Base-by-base conservation (phyloP, 2,888 invertebrate genomes). In the Sericinus montela region DNA sequence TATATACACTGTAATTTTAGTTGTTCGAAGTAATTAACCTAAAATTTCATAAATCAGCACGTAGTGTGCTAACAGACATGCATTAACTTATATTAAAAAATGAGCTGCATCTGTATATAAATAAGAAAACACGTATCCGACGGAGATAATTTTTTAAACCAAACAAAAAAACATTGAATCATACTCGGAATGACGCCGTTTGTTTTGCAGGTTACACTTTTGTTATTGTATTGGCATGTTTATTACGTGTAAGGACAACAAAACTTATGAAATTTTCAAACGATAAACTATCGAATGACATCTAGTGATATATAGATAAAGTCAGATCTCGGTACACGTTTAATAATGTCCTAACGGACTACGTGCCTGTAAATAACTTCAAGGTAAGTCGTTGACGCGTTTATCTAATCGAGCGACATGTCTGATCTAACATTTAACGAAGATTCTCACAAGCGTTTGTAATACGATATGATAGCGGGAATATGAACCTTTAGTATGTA, bases 391-490 rank as follows among this genome's bases (percentile, higher is more conserved):
- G 43, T 34, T 38, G 51, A 45, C 48, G 52, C 40, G 56, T 60
- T 65, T 70, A 69, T 71, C 70, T 67, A 60, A 70, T 69, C 67
- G 56, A 60, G 58, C 45, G 57, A 60, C 62, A 13, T 28, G 37
- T 41, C 39, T 43, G 63, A 58, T 67, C 58, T 53, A 56, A 59
- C 65, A 66, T 66, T 61, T 56, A 53, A 51, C 39, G 36, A 58
- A 61, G 48, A 62, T 69, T 78, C 74, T 71, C 75, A 75, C 73
- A 72, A 68, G 62, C 59, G 53, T 60, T 56, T 50, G 51, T 23
- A 56, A 55, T 54, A 50, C 54, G 55, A 60, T 59, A 60, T 60
- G 55, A 50, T 55, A 55, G 29, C 23, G 11, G 16, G 35, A 41
- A 41, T 35, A 28, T 36, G 48, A 53, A 49, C 44, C 39, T 25